Percentiles rank a stretch among this genome's conserved stretches.
Conservation (phyloP, 2,797 vertebrate species). For the Anguilla anguilla region DNA sequence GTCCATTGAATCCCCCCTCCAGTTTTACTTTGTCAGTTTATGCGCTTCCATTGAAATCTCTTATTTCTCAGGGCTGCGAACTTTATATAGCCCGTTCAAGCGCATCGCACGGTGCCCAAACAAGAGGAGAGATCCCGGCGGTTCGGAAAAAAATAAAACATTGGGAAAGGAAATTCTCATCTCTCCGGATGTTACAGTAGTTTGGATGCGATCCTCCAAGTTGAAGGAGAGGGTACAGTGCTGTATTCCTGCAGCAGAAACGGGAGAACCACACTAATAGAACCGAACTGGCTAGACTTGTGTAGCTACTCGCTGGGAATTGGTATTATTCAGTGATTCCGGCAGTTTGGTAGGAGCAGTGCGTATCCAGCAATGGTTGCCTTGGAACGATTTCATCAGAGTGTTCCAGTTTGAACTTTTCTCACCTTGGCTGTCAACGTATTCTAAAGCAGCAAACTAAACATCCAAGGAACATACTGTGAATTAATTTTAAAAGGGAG, state of each 20-base stretch:
- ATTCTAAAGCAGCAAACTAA: not conserved
- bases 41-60: slow-evolving; percentile 71
- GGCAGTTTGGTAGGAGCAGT: slow-evolving; percentile 48
- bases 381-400: slow-evolving; percentile 47
- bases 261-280: slow-evolving; percentile 27
- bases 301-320: slow-evolving; percentile 34
- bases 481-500: slow-evolving; percentile 34
- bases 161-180: slow-evolving; percentile 24
- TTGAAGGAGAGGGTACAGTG: slow-evolving; percentile 38
- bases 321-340: slow-evolving; percentile 30
- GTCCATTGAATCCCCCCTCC: slow-evolving; percentile 69
- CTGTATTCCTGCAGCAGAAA: slow-evolving; percentile 35
- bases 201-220: slow-evolving; percentile 11
- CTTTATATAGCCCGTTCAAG: slow-evolving; percentile 31
- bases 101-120: not conserved
- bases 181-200: not conserved
- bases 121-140: not conserved
- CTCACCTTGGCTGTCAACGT: not conserved
- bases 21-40: slow-evolving; percentile 77
- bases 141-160: not conserved
- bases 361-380: slow-evolving; percentile 63
- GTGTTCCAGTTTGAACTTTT: slow-evolving; percentile 58
- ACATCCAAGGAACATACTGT: slow-evolving; percentile 8
- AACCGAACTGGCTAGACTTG: slow-evolving; percentile 24
- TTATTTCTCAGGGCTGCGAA: slow-evolving; percentile 44